Evolutionary conservation across 2,113 vertebrate species (phyloP).

Genomic region (Malurus melanocephalus): DNA sequence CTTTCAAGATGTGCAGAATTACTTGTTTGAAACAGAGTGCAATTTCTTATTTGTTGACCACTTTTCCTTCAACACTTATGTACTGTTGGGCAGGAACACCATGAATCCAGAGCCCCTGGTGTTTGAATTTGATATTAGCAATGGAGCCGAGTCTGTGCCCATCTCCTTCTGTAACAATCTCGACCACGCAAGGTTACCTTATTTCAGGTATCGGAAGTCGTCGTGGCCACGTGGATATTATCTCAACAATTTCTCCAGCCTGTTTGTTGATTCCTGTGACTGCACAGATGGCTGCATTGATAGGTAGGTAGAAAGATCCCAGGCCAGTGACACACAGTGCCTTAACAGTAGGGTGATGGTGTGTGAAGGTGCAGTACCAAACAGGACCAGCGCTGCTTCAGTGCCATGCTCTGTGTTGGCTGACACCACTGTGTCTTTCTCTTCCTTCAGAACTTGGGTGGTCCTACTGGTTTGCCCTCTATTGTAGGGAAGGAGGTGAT

Average conservation of each 20-base stretch:
- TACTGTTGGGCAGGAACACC: slow-evolving; percentile 72
- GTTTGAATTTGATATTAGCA: slow-evolving; percentile 84
- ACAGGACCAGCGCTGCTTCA: rapidly evolving
- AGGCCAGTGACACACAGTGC: rapidly evolving
- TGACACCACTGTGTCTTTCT: background rate
- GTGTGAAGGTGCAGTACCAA: rapidly evolving
- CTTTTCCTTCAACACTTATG: slow-evolving; percentile 86
- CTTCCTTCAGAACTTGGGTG: background rate
- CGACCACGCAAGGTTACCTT: slow-evolving; percentile 63
- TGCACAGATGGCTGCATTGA: slow-evolving; percentile 85
- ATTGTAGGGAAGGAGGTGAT: background rate
- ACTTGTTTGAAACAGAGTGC: slow-evolving; percentile 80
- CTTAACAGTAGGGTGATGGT: background rate
- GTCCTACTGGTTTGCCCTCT: background rate
- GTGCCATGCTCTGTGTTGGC: background rate
- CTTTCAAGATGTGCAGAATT: slow-evolving; percentile 80
- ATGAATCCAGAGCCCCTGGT: slow-evolving; percentile 47
- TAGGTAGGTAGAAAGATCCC: slow-evolving; percentile 43
- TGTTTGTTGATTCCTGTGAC: slow-evolving; percentile 83
- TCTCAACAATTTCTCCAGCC: slow-evolving; percentile 72
- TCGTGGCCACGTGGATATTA: slow-evolving; percentile 87
- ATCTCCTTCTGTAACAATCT: slow-evolving; percentile 80
- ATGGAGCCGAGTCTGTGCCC: slow-evolving; percentile 79
- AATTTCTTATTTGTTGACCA: slow-evolving; percentile 82
- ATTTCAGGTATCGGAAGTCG: slow-evolving; percentile 87